Evolutionary conservation across 2,888 invertebrate species (phyloP).

Genomic region (Cataglyphis livida): DNA sequence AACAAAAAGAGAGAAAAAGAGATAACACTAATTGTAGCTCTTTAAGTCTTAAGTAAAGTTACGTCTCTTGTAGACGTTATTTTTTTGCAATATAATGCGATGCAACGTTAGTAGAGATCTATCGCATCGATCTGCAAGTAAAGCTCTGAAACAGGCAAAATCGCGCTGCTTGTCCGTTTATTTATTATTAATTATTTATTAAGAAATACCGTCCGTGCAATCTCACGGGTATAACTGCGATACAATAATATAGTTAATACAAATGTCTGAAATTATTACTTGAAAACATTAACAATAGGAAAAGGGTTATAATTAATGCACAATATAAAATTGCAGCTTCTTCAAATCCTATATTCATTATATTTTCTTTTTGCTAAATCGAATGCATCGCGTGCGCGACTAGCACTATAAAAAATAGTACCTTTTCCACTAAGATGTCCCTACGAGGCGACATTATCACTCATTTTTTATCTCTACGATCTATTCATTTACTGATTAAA

Average conservation of each 20-base stretch:
- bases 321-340: neutral
- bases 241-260: conserved; percentile 2
- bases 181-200: neutral
- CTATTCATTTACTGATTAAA: neutral
- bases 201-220: neutral
- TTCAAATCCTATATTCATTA: neutral
- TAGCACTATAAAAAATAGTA: conserved; percentile 45
- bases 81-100: conserved; percentile 26
- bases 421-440: neutral
- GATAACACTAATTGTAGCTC: neutral
- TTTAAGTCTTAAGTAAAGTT: conserved; percentile 23
- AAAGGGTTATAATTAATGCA: neutral
- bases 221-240: neutral
- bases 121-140: conserved; percentile 54
- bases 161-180: neutral
- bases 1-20: neutral
- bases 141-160: conserved; percentile 61
- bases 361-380: neutral
- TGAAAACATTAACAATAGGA: neutral
- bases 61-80: neutral
- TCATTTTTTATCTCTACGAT: conserved; percentile 9
- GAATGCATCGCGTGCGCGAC: conserved; percentile 6
- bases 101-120: conserved; percentile 30
- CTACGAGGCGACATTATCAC: conserved; percentile 2
- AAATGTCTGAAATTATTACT: conserved; percentile 4